phyloP scores from a whole-genome alignment of 2,113 vertebrate species.

The Antennarius striatus region DNA sequence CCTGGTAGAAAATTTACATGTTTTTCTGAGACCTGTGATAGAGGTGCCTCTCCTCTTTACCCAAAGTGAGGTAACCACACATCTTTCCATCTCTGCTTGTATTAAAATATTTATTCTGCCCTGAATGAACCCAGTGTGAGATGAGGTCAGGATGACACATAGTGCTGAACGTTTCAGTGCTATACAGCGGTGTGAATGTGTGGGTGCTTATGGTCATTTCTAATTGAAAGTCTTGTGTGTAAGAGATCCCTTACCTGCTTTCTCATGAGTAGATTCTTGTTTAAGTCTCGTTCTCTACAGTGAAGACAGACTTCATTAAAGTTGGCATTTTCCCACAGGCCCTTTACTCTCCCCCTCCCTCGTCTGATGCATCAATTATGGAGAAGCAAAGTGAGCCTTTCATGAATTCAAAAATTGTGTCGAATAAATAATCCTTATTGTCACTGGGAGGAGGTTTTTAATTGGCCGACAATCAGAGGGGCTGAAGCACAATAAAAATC shows the following conservation, averaged over 20 bases:
- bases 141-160: background rate
- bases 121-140: background rate
- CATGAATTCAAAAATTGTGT: conserved; percentile 1
- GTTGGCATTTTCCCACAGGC: conserved; percentile 43
- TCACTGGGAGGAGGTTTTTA: background rate
- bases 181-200: conserved; percentile 13
- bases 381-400: conserved; percentile 18
- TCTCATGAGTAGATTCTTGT: conserved; percentile 48
- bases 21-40: conserved; percentile 83
- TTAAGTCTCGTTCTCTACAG: conserved; percentile 51
- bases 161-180: background rate
- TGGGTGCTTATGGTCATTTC: background rate
- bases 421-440: background rate
- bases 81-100: background rate
- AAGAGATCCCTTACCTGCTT: conserved; percentile 39
- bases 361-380: conserved; percentile 53
- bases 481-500: background rate
- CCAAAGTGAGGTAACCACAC: conserved; percentile 85
- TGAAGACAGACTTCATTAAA: conserved; percentile 52
- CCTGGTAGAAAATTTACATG: conserved; percentile 85
- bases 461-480: background rate
- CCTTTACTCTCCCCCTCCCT: background rate
- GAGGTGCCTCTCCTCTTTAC: conserved; percentile 87
- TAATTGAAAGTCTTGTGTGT: conserved; percentile 20
- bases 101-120: background rate